Percentiles rank a stretch among this genome's conserved stretches.
These are phyloP conservation scores for Eurypyga helias DNA, from an alignment of 2,113 vertebrate genomes.

Conservation along the genomic window DNA sequence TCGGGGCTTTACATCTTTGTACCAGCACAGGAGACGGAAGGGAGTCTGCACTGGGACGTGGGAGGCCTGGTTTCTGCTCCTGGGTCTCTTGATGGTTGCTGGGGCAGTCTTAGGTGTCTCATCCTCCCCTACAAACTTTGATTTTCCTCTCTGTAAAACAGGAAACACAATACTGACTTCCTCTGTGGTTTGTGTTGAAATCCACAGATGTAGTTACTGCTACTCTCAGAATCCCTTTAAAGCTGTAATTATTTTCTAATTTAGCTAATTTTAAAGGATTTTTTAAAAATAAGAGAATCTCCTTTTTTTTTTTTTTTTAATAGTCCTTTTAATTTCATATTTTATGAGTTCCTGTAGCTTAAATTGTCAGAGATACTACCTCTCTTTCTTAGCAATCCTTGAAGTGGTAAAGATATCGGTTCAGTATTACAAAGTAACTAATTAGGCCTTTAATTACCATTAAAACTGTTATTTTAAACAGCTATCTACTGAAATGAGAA, in stretches of 20 bases:
- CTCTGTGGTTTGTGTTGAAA: neutral
- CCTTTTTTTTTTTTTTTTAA: neutral
- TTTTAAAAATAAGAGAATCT: rapidly evolving
- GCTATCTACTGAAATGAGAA: neutral
- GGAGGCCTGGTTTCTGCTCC: neutral
- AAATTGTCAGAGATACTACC: neutral
- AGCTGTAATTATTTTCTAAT: neutral
- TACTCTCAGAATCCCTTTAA: neutral
- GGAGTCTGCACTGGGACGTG: rapidly evolving
- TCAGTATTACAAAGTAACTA: neutral
- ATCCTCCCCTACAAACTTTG: neutral
- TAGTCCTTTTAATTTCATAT: neutral
- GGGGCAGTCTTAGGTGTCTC: neutral
- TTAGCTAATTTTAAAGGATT: neutral
- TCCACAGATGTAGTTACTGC: neutral
- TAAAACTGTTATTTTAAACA: neutral
- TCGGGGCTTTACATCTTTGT: neutral
- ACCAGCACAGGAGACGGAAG: neutral
- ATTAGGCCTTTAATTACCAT: slow-evolving; percentile 19
- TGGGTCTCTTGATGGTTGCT: rapidly evolving
- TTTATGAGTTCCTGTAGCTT: neutral
- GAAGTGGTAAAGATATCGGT: neutral
- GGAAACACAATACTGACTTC: neutral
- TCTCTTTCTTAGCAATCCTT: neutral
- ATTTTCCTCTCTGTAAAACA: neutral